A percentile compares a stretch with the other conserved stretches of the same genome.
These are phyloP conservation scores for Dicaeum eximium DNA, from an alignment of 2,113 vertebrate genomes.

Conservation along the genomic window DNA sequence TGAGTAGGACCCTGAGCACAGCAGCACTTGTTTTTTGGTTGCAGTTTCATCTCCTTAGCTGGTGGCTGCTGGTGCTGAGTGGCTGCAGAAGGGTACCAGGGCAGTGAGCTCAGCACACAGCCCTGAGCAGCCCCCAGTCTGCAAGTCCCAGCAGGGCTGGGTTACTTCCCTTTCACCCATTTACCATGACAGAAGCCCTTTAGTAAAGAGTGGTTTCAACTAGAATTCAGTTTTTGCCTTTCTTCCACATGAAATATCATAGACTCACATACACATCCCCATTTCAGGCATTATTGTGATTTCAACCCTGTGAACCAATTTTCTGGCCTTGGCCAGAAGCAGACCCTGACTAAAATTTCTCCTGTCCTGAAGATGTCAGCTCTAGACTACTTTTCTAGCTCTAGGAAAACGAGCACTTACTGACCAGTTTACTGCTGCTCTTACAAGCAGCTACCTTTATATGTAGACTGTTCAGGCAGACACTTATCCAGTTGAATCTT, in stretches of 20 bases:
- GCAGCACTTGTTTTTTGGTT: not conserved
- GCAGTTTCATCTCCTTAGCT: not conserved
- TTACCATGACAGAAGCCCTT: not conserved
- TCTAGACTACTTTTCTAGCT: not conserved
- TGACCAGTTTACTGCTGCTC: not conserved
- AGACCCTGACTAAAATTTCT: not conserved
- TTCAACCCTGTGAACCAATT: not conserved
- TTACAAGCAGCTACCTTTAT: not conserved
- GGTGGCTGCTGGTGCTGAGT: not conserved
- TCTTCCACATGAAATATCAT: not conserved
- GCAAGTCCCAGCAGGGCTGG: not conserved
- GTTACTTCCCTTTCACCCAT: not conserved
- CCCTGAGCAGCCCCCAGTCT: not conserved
- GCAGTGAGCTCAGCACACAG: not conserved
- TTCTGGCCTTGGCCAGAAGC: not conserved
- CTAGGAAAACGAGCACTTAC: not conserved
- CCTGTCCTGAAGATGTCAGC: not conserved
- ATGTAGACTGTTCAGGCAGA: not conserved
- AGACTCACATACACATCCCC: not conserved
- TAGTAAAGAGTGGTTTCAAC: not conserved
- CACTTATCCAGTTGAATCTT: not conserved
- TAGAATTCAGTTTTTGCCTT: not conserved
- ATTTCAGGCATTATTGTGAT: not conserved
- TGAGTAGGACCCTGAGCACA: rapidly evolving
- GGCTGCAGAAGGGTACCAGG: not conserved